Conservation (phyloP, 2,797 vertebrate genomes). For the Eulemur rubriventer region DNA sequence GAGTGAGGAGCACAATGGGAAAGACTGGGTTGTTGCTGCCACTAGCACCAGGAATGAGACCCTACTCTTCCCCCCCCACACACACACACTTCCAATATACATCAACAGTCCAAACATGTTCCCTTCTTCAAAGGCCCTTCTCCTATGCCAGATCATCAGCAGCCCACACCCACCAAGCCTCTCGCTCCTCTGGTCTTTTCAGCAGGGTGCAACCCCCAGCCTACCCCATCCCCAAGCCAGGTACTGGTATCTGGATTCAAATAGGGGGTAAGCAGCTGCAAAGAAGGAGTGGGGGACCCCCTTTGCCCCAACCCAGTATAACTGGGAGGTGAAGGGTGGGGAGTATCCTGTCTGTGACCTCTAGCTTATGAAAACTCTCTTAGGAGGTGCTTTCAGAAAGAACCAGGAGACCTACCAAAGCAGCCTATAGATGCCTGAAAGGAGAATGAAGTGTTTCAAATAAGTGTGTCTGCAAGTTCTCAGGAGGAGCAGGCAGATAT, state of each 20-base stretch:
- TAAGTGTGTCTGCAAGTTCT: background rate
- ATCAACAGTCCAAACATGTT: background rate
- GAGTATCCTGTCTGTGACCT: background rate
- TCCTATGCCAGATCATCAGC: background rate
- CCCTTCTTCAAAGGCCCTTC: background rate
- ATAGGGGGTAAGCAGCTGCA: background rate
- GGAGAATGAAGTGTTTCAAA: conserved; percentile 10
- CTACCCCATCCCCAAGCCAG: background rate
- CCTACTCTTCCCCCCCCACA: no score
- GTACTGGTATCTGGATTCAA: background rate
- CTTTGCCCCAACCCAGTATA: background rate
- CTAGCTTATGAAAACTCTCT: conserved; percentile 21
- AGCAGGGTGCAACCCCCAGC: background rate
- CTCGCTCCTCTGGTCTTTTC: background rate
- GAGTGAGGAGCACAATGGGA: background rate
- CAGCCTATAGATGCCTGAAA: background rate
- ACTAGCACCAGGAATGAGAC: background rate
- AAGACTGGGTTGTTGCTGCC: background rate
- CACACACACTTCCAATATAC: background rate
- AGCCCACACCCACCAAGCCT: background rate
- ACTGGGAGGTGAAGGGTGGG: background rate
- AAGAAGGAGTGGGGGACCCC: background rate
- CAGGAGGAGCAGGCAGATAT: background rate
- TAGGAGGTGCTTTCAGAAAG: background rate
- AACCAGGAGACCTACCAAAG: background rate